phyloP scores from a whole-genome alignment of 2,888 invertebrate species.

The Therioaphis trifolii region DNA sequence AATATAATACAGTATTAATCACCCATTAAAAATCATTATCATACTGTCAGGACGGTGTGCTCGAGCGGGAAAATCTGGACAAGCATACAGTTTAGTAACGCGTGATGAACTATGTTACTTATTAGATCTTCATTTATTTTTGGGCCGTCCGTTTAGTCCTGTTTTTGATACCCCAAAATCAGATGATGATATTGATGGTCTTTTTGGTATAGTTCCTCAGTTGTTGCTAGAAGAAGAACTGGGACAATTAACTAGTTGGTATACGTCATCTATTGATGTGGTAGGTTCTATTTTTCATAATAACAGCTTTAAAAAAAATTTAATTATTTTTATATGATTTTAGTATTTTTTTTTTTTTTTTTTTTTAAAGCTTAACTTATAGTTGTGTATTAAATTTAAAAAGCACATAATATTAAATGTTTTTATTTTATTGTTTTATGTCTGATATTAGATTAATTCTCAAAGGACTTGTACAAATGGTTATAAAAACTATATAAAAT shows the following conservation, averaged over 20 bases:
- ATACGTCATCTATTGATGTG: conserved; percentile 80
- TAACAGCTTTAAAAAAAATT: too few relatives aligned
- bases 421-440: not conserved
- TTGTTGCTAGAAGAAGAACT: conserved; percentile 83
- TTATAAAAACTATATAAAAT: conserved; percentile 88
- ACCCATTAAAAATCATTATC: not conserved
- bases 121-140: conserved; percentile 93
- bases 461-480: conserved; percentile 84
- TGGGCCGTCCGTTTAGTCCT: conserved; percentile 80
- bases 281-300: conserved; percentile 72
- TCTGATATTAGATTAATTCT: conserved; percentile 73
- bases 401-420: not conserved
- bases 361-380: too few relatives aligned
- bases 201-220: conserved; percentile 85
- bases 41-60: conserved; percentile 84
- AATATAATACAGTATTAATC: not conserved
- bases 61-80: conserved; percentile 91
- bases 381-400: not conserved
- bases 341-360: too few relatives aligned
- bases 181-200: conserved; percentile 72
- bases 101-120: conserved; percentile 93
- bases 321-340: too few relatives aligned
- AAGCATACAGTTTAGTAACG: conserved; percentile 89
- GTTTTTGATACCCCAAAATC: conserved; percentile 69
- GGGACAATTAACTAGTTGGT: conserved; percentile 78